Evolutionary conservation across 2,113 vertebrate genomes (phyloP).

Genomic region (Coptodon rendalli): DNA sequence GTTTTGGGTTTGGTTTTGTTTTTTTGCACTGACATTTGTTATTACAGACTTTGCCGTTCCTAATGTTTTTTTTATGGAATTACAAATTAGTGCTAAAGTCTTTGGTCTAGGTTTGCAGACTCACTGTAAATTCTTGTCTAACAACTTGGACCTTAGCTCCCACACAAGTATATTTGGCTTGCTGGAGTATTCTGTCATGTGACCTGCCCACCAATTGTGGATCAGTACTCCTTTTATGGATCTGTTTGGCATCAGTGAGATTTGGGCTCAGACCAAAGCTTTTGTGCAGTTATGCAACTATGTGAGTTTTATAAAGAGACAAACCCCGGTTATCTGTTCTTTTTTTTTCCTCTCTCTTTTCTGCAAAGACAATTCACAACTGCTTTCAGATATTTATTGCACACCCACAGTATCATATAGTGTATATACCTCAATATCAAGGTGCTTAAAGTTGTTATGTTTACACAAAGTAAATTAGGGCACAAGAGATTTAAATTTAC

Average conservation of each 20-base stretch:
- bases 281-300: constrained; percentile 20
- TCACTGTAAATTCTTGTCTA: background rate
- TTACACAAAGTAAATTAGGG: background rate
- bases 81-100: background rate
- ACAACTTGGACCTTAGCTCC: background rate
- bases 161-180: background rate
- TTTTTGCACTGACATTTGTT: constrained; percentile 24
- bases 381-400: constrained; percentile 44
- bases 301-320: constrained; percentile 54
- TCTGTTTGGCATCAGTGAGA: background rate
- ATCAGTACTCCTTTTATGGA: background rate
- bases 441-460: background rate
- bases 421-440: background rate
- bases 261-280: constrained; percentile 22
- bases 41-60: background rate
- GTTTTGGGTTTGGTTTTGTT: background rate
- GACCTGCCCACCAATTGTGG: background rate
- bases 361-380: background rate
- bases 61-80: background rate
- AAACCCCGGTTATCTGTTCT: background rate
- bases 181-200: background rate
- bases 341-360: background rate
- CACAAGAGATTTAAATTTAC: background rate
- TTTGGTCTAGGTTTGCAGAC: background rate
- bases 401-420: background rate